Conservation (phyloP, 2,888 invertebrate genomes). For the Drosophila limbata region DNA sequence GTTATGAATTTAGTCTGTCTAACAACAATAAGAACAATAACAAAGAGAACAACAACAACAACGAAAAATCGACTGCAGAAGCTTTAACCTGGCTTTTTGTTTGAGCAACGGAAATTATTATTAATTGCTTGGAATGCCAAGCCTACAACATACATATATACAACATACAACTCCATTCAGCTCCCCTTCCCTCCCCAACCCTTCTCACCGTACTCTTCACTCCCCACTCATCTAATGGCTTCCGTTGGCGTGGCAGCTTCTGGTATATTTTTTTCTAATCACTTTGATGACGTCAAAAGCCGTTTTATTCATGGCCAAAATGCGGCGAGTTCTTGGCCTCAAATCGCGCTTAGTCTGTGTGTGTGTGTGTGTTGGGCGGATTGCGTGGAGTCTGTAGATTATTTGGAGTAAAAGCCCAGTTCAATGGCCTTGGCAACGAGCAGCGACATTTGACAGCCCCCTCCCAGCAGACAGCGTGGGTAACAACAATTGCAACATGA, state of each 20-base stretch:
- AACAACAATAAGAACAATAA: conserved; percentile 10
- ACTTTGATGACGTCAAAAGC: conserved; percentile 73
- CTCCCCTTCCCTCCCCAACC: neutral
- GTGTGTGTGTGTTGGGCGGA: conserved; percentile 32
- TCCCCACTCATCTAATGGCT: conserved; percentile 65
- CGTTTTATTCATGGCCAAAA: conserved; percentile 73
- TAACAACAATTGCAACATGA: conserved; percentile 42
- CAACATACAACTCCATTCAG: conserved; percentile 21
- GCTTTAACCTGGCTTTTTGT: conserved; percentile 54
- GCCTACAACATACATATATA: conserved; percentile 18
- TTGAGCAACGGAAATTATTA: conserved; percentile 79
- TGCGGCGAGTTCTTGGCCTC: conserved; percentile 69
- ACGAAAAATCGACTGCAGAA: conserved; percentile 32
- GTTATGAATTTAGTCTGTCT: conserved; percentile 37
- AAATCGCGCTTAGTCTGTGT: conserved; percentile 34
- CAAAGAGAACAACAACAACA: conserved; percentile 11
- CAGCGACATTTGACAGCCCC: conserved; percentile 48
- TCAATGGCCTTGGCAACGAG: conserved; percentile 72
- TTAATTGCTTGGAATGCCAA: conserved; percentile 79
- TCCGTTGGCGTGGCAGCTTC: conserved; percentile 72
- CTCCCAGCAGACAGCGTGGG: conserved; percentile 61
- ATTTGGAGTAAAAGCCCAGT: conserved; percentile 62
- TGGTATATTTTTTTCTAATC: conserved; percentile 55
- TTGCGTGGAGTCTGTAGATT: conserved; percentile 56
- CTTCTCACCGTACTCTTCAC: neutral